Percentiles rank a stretch among this genome's conserved stretches.
These are phyloP conservation scores for Belgica antarctica DNA, from an alignment of 2,888 invertebrate genomes.

Conservation along the genomic window DNA sequence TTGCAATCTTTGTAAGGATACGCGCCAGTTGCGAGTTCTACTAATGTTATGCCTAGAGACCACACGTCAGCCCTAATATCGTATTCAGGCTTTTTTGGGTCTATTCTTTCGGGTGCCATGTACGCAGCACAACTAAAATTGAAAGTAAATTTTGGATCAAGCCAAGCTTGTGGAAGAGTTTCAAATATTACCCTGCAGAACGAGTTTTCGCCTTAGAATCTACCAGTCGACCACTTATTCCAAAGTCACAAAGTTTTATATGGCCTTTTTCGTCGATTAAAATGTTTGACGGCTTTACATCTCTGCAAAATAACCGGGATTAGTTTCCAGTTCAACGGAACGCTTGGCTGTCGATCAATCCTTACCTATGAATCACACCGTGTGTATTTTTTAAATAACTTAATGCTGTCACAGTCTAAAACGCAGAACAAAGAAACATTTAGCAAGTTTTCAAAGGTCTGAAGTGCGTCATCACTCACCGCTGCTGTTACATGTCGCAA, in stretches of 20 bases:
- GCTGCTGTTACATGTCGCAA: conserved; percentile 96
- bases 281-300: conserved; percentile 98
- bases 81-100: conserved; percentile 91
- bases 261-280: conserved; percentile 91
- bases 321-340: not conserved
- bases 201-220: conserved; percentile 97
- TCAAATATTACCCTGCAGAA: conserved; percentile 93
- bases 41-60: conserved; percentile 94
- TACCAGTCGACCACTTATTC: conserved; percentile 95
- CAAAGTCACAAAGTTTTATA: conserved; percentile 98
- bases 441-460: conserved; percentile 15
- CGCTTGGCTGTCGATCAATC: not conserved
- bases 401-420: conserved; percentile 88
- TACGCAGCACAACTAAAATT: conserved; percentile 33
- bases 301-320: conserved; percentile 61
- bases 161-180: conserved; percentile 74
- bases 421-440: conserved; percentile 9
- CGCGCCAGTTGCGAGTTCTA: conserved; percentile 94
- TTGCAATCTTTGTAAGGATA: conserved; percentile 94
- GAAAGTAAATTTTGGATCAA: not conserved
- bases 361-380: conserved; percentile 80
- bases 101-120: conserved; percentile 89
- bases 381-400: conserved; percentile 96
- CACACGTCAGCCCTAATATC: conserved; percentile 99
- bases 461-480: too few species aligned